phyloP scores from a whole-genome alignment of 2,113 vertebrate species.

The Nicator chloris region DNA sequence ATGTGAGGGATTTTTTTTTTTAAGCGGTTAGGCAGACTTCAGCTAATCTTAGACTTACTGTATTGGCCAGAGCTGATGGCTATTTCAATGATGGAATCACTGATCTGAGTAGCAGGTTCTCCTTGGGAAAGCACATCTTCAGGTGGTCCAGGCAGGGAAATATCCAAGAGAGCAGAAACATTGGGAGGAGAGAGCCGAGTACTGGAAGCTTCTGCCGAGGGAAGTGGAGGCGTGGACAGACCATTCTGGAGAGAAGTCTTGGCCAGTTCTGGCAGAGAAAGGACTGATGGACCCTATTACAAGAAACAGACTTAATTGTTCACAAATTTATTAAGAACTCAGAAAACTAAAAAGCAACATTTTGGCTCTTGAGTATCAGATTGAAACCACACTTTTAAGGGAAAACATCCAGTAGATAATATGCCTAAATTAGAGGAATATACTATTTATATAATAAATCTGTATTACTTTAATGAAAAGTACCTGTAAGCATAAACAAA shows the following conservation, averaged over 20 bases:
- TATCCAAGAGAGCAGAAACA: slow-evolving; percentile 92
- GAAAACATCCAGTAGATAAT: background rate
- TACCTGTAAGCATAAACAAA: background rate
- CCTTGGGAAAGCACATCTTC: slow-evolving; percentile 92
- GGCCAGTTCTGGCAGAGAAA: slow-evolving; percentile 71
- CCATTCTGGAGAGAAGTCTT: slow-evolving; percentile 80
- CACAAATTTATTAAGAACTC: background rate
- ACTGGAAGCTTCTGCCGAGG: slow-evolving; percentile 71
- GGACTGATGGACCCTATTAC: slow-evolving; percentile 63
- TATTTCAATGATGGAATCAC: slow-evolving; percentile 97
- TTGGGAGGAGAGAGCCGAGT: slow-evolving; percentile 91
- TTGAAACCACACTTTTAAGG: background rate
- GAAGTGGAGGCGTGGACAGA: slow-evolving; percentile 69
- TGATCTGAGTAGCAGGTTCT: slow-evolving; percentile 90
- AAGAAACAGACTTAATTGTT: background rate
- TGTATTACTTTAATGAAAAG: background rate
- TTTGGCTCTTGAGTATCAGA: background rate
- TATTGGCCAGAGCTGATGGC: slow-evolving; percentile 97
- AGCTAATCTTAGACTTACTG: slow-evolving; percentile 64
- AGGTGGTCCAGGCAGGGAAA: slow-evolving; percentile 94
- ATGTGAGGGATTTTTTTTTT: background rate
- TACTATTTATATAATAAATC: background rate
- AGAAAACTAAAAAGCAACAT: background rate
- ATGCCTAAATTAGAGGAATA: background rate
- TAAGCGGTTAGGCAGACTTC: background rate